Evolutionary conservation across 2,113 vertebrate species (phyloP).

Genomic region (Pterocles burchelli): DNA sequence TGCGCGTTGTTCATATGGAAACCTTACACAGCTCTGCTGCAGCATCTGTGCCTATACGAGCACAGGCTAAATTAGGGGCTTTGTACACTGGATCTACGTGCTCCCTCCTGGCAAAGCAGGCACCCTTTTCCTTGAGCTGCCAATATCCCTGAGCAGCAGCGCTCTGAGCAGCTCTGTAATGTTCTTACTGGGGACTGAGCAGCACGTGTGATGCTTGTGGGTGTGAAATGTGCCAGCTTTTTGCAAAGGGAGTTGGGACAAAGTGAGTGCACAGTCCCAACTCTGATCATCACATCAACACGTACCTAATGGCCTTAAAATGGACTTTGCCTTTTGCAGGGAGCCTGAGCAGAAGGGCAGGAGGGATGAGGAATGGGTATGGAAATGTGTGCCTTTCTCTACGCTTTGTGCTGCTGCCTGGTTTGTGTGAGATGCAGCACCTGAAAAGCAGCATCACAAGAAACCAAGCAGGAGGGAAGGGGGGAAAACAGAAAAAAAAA

Average conservation of each 20-base stretch:
- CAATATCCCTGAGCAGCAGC: not conserved
- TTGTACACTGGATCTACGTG: not conserved
- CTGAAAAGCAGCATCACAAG: not conserved
- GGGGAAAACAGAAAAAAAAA: too few species aligned
- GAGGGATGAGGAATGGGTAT: not conserved
- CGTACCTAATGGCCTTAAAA: not conserved
- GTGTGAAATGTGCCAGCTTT: accelerated
- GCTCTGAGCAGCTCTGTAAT: not conserved
- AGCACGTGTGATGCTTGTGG: accelerated
- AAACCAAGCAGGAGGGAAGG: not conserved
- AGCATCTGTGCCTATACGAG: not conserved
- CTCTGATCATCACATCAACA: not conserved
- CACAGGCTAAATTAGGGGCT: not conserved
- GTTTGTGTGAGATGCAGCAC: accelerated
- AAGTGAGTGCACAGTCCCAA: accelerated
- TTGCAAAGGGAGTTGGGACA: not conserved
- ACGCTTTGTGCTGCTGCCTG: not conserved
- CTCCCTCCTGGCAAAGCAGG: not conserved
- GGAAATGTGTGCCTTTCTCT: not conserved
- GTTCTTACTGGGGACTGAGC: not conserved
- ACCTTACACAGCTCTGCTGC: not conserved
- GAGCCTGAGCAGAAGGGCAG: not conserved
- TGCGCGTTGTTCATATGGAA: accelerated
- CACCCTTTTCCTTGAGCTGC: not conserved
- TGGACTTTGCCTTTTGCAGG: not conserved